These are phyloP conservation scores for Volucella inflata DNA, from an alignment of 2,888 invertebrate genomes.

Conservation along the genomic window DNA sequence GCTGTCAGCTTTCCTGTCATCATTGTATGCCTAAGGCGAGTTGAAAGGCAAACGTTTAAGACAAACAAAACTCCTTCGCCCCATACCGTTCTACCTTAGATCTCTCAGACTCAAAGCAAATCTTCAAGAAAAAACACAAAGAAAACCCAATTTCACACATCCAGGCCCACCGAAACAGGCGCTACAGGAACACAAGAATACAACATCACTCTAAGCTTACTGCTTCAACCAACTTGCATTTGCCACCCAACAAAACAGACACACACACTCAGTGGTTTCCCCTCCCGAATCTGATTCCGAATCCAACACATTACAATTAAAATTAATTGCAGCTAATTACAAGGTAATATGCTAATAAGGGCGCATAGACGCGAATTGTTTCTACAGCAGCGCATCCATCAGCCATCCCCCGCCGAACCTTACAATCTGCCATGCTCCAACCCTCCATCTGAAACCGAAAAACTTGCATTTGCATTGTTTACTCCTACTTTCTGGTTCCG, in stretches of 20 bases:
- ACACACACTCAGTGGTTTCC: neutral
- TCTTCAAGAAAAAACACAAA: conserved; percentile 13
- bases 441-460: no score
- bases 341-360: conserved; percentile 80
- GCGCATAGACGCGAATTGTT: conserved; percentile 70
- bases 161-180: conserved; percentile 17
- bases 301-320: conserved; percentile 78
- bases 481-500: conserved; percentile 67
- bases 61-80: conserved; percentile 39
- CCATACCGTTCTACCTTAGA: conserved; percentile 4
- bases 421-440: conserved; percentile 24
- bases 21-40: conserved; percentile 8
- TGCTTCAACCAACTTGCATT: neutral
- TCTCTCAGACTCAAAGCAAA: conserved; percentile 20
- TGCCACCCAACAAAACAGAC: conserved; percentile 14
- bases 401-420: conserved; percentile 45
- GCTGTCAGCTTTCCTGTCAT: neutral
- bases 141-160: conserved; percentile 45
- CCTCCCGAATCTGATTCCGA: conserved; percentile 53
- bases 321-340: conserved; percentile 80
- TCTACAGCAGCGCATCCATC: conserved; percentile 71
- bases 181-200: conserved; percentile 30
- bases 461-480: conserved; percentile 58
- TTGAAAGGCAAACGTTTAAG: conserved; percentile 41
- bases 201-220: neutral